Evolutionary conservation across 2,797 vertebrate genomes (phyloP).

Genomic region (Aldrovandia affinis): DNA sequence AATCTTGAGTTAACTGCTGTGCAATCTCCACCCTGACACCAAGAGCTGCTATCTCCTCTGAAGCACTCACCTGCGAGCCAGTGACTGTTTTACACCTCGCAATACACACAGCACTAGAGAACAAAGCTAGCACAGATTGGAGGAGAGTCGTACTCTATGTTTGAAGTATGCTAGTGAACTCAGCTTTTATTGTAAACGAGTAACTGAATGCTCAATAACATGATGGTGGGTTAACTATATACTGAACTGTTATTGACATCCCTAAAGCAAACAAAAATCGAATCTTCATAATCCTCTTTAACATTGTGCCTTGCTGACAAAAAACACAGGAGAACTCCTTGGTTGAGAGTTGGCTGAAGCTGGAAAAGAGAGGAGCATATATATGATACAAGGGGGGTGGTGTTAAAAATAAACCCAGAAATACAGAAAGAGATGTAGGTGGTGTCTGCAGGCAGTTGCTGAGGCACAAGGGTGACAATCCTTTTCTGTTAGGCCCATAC

Average conservation of each 20-base stretch:
- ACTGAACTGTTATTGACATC: too few relatives aligned
- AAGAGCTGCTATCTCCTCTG: too few relatives aligned
- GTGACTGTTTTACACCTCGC: not conserved
- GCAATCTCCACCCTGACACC: too few relatives aligned
- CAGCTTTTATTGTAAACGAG: too few relatives aligned
- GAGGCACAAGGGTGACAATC: not conserved
- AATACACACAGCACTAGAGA: not conserved
- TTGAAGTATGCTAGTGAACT: too few relatives aligned
- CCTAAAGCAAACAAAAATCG: not conserved
- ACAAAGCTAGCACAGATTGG: not conserved
- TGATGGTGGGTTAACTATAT: too few relatives aligned
- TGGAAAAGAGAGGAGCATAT: not conserved
- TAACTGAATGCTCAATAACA: too few relatives aligned
- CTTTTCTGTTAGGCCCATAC: not conserved
- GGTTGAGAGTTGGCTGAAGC: not conserved
- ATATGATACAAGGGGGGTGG: not conserved
- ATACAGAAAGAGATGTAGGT: slow-evolving; percentile 4
- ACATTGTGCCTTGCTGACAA: not conserved
- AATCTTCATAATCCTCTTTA: not conserved
- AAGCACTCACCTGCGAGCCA: not conserved
- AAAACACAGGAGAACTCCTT: not conserved
- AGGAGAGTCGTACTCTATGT: too few relatives aligned
- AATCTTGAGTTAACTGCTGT: too few relatives aligned
- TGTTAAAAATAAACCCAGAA: slow-evolving; percentile 1
- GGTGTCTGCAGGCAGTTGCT: not conserved